Percentiles rank a stretch among this genome's conserved stretches.
Conservation (phyloP, 2,113 vertebrate species). For the Perca flavescens region DNA sequence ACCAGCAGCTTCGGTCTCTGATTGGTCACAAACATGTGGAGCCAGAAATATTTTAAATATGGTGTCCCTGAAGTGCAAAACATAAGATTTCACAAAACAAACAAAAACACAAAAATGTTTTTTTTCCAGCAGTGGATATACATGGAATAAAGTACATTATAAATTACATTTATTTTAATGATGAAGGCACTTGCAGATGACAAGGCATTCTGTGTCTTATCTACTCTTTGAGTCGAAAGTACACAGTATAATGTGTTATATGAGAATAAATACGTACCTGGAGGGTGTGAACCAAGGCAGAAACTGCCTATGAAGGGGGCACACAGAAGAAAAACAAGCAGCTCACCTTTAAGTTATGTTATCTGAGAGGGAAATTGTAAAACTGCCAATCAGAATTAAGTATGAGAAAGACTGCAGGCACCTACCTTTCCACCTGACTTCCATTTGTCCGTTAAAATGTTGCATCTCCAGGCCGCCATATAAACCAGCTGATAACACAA, state of each 20-base stretch:
- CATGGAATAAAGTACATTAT: no score
- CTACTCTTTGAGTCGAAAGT: not conserved
- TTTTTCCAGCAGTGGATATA: no score
- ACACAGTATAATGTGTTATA: not conserved
- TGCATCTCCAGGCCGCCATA: not conserved
- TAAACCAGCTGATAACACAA: not conserved
- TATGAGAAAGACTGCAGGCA: not conserved
- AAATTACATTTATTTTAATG: no score
- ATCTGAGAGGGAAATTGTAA: not conserved
- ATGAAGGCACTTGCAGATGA: no score
- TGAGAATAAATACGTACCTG: no score
- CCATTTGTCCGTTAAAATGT: not conserved
- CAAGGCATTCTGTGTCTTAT: no score
- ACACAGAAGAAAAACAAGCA: no score
- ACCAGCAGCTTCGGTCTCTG: not conserved
- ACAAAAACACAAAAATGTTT: no score
- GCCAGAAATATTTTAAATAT: not conserved
- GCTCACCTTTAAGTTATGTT: no score
- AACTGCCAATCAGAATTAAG: not conserved
- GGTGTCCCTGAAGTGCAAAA: not conserved
- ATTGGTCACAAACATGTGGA: not conserved
- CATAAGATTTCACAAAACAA: no score
- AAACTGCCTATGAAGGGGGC: no score
- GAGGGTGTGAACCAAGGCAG: no score
- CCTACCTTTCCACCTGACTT: not conserved